Evolutionary conservation across 2,113 vertebrate species (phyloP).

Genomic region (Atherinomorus stipes): DNA sequence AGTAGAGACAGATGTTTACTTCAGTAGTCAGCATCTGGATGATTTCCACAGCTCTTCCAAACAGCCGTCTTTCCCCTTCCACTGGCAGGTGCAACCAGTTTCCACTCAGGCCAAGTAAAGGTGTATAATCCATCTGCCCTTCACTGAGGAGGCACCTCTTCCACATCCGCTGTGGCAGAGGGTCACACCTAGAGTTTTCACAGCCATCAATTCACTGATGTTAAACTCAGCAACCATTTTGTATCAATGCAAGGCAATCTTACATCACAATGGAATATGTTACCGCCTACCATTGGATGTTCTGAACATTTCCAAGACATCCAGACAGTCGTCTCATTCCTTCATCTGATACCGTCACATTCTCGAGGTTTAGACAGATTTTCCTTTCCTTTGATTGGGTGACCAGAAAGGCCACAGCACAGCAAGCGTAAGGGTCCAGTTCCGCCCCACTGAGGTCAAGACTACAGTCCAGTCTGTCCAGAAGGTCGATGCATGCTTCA

Average conservation of each 20-base stretch:
- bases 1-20: conserved; percentile 34
- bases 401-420: conserved; percentile 48
- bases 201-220: too few species aligned
- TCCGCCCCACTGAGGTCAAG: conserved; percentile 28
- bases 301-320: conserved; percentile 17
- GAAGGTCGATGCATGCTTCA: conserved; percentile 4
- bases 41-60: conserved; percentile 14
- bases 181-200: conserved; percentile 8
- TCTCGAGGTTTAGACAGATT: neutral
- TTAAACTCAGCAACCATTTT: too few species aligned
- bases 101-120: neutral
- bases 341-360: neutral
- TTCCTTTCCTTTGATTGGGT: conserved; percentile 26
- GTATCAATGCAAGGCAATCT: too few species aligned
- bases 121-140: neutral
- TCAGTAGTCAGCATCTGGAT: neutral
- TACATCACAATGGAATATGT: too few species aligned
- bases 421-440: conserved; percentile 13
- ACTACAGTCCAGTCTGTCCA: conserved; percentile 1
- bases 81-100: conserved; percentile 33
- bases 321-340: conserved; percentile 19
- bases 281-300: too few species aligned
- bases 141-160: conserved; percentile 17
- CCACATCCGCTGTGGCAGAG: conserved; percentile 30
- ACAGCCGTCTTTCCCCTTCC: conserved; percentile 21